Base-by-base conservation (phyloP, 1,140 invertebrate genomes). In the Brachionus rotundiformis region DNA sequence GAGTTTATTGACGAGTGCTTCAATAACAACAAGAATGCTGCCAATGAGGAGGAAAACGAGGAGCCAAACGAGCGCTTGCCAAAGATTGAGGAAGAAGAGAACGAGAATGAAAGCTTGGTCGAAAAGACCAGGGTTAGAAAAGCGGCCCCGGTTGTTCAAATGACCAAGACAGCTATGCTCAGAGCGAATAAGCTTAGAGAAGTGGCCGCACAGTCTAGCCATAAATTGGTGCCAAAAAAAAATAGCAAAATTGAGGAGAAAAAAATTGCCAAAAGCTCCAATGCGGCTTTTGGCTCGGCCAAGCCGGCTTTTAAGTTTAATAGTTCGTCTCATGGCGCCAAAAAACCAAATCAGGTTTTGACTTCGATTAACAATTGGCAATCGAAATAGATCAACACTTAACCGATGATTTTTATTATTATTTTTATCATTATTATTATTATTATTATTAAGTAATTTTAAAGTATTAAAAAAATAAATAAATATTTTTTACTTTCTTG, bases 341-440 rank as follows among this genome's bases (percentile, higher is more conserved):
- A 68, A 68, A 68, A 68, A 39, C 13, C 63, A 0, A 68, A 3
- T 33, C 63, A 68, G 33, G 63, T 68, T 33, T 41, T 68, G 63
- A 23, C 63, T 68, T 68, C 63, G 16, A 68, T 68, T 16, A 68
- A 68, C 7, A 68, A 68, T 68, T 68, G 63, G 63, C 63, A 68
- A 36, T 68, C 63, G 16, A 68, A 68, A 36, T 68, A 36, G n/a
- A 33, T 6, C 0, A n/a, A 33, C 0, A n/a, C 13, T 59, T 59
- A 41, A 68, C 63, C 63, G 63, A 39, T 68, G n/a, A 68, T 68
- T 33, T 36, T 36, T 39, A n/a, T 68, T 19, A n/a, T n/a, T n/a
- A n/a, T 65, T 65, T 68, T 36, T 29, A 27, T 63, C 13, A 27
- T 31, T 63, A 27, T 68, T 68, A 41, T 68, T 33, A 68, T 11